Evolutionary conservation across 2,888 invertebrate species (phyloP), one percentile per base, ranked within the genome.

Genomic region (Tenthredo scrophulariae): DNA sequence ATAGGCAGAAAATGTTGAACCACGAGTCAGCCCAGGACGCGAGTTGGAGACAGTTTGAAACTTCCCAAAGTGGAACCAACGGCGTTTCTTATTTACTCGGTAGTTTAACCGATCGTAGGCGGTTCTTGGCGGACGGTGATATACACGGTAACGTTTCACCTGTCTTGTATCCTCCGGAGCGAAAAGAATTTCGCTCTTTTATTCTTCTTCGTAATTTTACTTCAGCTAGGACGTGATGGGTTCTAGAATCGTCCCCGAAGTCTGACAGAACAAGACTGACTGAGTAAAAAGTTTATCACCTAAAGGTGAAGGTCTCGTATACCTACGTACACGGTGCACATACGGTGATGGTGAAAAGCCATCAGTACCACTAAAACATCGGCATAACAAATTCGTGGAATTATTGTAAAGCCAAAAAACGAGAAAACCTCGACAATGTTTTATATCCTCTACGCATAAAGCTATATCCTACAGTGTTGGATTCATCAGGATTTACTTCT

Each of bases 61-160:
- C 26, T 80, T 80, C 0, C n/a, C 79, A 62, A 62, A 80, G 79
- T 80, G 37, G 62, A 13, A 80, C 58, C 62, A 40, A 80, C 62
- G 10, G 40, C 13, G 62, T 80, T 62, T 80, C 79, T 62, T 80
- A 80, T 80, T 80, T 80, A 80, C 79, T 80, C 26, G 58, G n/a
- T 62, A 62, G 79, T 62, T 80, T 62, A 62, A 80, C 37, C 79
- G 50, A 54, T 79, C 75, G 43, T 74, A 15, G 43, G 0, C 72
- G 75, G 46, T 46, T 26, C 29, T 46, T 50, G 13, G 26, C 46
- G 15, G 37, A 26, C 46, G 22, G 22, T 26, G 43, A 79, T 58
- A 37, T 54, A 22, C 22, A 6, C 50, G 10, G 54, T 10, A 58
- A 29, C 33, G 33, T 70, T 40, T 72, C 40, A 33, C 37, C 18